Base-by-base conservation (phyloP, 2,113 vertebrate genomes). In the Rhinoderma darwinii region DNA sequence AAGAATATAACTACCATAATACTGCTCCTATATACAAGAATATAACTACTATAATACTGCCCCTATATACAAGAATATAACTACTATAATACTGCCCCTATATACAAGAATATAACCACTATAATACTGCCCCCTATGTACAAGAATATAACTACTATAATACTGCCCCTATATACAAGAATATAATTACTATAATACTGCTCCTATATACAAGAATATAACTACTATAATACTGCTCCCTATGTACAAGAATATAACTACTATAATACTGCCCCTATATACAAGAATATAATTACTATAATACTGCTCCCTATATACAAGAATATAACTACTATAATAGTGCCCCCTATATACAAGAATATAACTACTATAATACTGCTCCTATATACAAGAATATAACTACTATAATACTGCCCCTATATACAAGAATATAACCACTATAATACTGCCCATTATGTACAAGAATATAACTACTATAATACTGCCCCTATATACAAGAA, bases 31-130 rank as follows among this genome's bases (percentile, higher is more conserved):
- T 63, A 27, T 63, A 63, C 59, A 30, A 63, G 59, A 63, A 63
- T 63, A 63, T 30, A 63, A 63, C 59, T 63, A 63, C 32, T 20
- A 70, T 70, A 70, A 70, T 70, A 70, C 66, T 70, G 66, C 66
- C 3, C 56, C 20, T 54, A 6, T 54, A 22, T 59, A 59, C 56
- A 59, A 59, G 56, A 59, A 59, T 59, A 59, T 59, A 59, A 59
- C 22, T n/a, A 59, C 59, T 30, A 63, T 63, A 63, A 63, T 63
- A 63, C 59, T 63, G 59, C 59, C 10, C 59, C n/a, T 63, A 63
- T 63, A 11, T 63, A 63, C 59, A 63, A 30, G 59, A 63, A 63
- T 63, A 63, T 30, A 63, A 63, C 59, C 3, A 63, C 59, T 63
- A 63, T 63, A 63, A 63, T 63, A 63, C 59, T 63, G 59, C 25